Conservation (phyloP, 2,797 vertebrate species). For the Rhinophrynus dorsalis region DNA sequence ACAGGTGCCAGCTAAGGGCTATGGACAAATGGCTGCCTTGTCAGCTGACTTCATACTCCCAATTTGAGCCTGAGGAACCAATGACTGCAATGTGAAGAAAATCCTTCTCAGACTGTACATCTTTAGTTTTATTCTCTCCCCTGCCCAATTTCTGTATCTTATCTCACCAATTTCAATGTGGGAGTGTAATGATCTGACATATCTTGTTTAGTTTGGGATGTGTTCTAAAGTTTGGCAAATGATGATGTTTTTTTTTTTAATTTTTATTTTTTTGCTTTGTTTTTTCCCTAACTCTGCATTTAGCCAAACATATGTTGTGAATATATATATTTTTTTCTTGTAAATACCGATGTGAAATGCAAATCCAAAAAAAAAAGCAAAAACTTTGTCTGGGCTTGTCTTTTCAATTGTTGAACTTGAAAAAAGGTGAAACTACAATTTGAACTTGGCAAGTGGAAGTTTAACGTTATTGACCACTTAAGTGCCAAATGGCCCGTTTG, state of each 20-base stretch:
- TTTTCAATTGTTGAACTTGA: conserved; percentile 47
- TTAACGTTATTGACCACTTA: background rate
- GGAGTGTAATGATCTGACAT: conserved; percentile 53
- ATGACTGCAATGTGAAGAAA: conserved; percentile 60
- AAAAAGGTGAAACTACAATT: too few species aligned
- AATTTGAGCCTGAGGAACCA: background rate
- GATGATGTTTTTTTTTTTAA: conserved; percentile 45
- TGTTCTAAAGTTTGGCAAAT: conserved; percentile 72
- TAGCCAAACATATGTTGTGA: conserved; percentile 88
- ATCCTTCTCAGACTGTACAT: conserved; percentile 51
- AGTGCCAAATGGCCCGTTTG: background rate
- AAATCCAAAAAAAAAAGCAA: conserved; percentile 22
- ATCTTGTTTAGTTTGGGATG: conserved; percentile 52
- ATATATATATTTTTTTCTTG: conserved; percentile 83
- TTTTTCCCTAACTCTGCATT: conserved; percentile 61
- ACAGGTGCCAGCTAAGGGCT: conserved; percentile 89
- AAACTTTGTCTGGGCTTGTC: conserved; percentile 52
- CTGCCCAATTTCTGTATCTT: conserved; percentile 56
- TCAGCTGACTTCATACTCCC: background rate
- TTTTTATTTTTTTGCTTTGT: conserved; percentile 65
- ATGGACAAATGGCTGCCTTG: background rate
- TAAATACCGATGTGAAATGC: conserved; percentile 50
- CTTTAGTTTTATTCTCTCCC: conserved; percentile 58
- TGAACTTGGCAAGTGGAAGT: background rate
- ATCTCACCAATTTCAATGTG: conserved; percentile 24